Conservation (phyloP, 2,888 invertebrate genomes). For the Agapostemon virescens region DNA sequence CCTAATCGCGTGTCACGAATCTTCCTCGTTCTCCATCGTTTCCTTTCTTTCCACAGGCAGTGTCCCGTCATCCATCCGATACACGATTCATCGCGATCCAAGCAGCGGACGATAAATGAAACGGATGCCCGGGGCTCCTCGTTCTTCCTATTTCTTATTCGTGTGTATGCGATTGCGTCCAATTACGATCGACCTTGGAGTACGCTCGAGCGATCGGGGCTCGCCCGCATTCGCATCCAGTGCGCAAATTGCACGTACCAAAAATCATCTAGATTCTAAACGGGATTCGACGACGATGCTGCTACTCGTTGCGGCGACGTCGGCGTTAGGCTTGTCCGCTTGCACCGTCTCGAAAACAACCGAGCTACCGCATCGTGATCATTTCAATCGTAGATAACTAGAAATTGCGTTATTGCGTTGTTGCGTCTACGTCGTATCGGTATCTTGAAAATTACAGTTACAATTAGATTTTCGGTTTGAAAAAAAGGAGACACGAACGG, state of each 20-base stretch:
- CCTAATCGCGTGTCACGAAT: neutral
- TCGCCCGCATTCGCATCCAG: neutral
- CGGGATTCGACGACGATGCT: too few species aligned
- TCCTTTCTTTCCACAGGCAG: neutral
- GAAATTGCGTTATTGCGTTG: neutral
- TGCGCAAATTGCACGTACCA: neutral
- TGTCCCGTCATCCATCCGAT: neutral
- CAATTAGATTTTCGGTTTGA: neutral
- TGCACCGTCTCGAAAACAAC: neutral
- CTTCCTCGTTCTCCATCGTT: neutral
- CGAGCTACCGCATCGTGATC: neutral
- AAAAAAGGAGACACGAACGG: neutral
- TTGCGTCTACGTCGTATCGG: too few species aligned
- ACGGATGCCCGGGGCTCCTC: neutral
- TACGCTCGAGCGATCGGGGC: slow-evolving; percentile 16
- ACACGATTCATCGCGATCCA: neutral
- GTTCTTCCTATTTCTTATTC: neutral
- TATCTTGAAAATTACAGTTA: too few species aligned
- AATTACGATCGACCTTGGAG: slow-evolving; percentile 38
- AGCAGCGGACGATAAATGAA: neutral
- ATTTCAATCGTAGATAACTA: neutral
- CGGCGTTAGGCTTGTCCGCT: neutral
- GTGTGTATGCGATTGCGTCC: slow-evolving; percentile 39
- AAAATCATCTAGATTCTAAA: neutral
- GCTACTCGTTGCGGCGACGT: neutral